phyloP scores from a whole-genome alignment of 2,113 vertebrate genomes.

The Corythornis madagascariensis region DNA sequence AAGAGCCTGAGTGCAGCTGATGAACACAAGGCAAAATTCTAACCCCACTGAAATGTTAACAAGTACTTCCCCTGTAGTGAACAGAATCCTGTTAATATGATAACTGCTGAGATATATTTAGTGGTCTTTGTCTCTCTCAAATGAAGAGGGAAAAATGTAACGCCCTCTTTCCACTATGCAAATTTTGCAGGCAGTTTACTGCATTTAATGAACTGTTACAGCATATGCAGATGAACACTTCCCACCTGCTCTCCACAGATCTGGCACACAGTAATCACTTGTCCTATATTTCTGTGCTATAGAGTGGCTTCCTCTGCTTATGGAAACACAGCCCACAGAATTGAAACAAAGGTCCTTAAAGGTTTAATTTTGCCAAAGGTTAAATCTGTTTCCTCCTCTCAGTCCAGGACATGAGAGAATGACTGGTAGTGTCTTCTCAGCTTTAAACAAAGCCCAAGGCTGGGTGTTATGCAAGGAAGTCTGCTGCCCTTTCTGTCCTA shows the following conservation, averaged over 20 bases:
- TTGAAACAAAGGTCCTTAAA: not conserved
- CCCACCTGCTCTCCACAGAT: constrained; percentile 26
- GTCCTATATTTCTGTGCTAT: constrained; percentile 37
- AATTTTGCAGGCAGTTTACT: constrained; percentile 43
- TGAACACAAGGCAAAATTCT: not conserved
- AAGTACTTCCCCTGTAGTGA: not conserved
- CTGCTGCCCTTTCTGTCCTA: not conserved
- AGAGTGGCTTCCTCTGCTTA: constrained; percentile 4
- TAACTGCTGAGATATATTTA: not conserved
- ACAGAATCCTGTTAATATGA: not conserved
- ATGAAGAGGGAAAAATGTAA: not conserved
- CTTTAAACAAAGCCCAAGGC: not conserved
- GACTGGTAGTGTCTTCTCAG: not conserved
- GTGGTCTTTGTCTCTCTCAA: not conserved
- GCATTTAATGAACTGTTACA: constrained; percentile 37
- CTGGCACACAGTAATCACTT: constrained; percentile 20
- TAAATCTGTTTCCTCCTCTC: not conserved
- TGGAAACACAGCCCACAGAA: not conserved
- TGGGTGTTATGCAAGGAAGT: not conserved
- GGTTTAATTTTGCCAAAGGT: not conserved
- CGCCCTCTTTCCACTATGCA: constrained; percentile 6
- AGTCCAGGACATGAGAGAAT: not conserved
- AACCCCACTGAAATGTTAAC: not conserved
- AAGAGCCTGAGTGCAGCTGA: not conserved
- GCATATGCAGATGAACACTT: constrained; percentile 55